Evolutionary conservation across 1,140 invertebrate species (phyloP), one percentile per base, ranked within the genome.

Genomic region (Brachionus koreanus): DNA sequence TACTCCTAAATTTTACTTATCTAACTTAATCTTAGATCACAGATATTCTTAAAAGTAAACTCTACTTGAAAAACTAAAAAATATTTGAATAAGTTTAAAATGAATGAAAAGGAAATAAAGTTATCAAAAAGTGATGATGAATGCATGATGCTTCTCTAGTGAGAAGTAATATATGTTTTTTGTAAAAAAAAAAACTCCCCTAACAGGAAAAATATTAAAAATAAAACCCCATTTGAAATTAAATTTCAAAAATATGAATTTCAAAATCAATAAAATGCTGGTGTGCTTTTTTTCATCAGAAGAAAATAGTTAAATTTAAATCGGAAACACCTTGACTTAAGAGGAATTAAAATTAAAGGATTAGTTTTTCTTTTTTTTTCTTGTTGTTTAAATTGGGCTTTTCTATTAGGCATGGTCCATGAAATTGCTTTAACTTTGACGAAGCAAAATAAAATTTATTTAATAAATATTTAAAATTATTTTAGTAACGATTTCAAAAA

Each of bases 31-130:
- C n/a, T n/a, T n/a, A n/a, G 3, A 29, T 29, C 29, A 29, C 1
- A 3, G 1, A 29, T 2, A 29, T 29, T 29, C 3, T 29, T 3
- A 29, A 29, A 29, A 3, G 1, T 29, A 2, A 29, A 29, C 29
- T 29, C 29, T 29, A 29, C 3, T 29, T 29, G 29, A 29, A 29
- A 29, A 29, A 29, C 29, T 25, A 19, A 19, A 57, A 57, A 57
- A 57, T 23, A 9, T 19, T n/a, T 57, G 16, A 29, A 29, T 29
- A 29, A 29, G 16, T 0, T 57, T 6, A 57, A 57, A 57, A 23
- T 57, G 49, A 16, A 57, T 57, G 49, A 57, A 57, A 57, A 57
- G 49, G 49, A 57, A 57, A 57, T 57, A 57, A 57, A 57, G n/a
- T 57, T 57, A 23, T 57, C 7, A 19, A 57, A 16, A 9, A 57